Conservation (phyloP, 2,888 invertebrate species). For the Thelaira solivaga region DNA sequence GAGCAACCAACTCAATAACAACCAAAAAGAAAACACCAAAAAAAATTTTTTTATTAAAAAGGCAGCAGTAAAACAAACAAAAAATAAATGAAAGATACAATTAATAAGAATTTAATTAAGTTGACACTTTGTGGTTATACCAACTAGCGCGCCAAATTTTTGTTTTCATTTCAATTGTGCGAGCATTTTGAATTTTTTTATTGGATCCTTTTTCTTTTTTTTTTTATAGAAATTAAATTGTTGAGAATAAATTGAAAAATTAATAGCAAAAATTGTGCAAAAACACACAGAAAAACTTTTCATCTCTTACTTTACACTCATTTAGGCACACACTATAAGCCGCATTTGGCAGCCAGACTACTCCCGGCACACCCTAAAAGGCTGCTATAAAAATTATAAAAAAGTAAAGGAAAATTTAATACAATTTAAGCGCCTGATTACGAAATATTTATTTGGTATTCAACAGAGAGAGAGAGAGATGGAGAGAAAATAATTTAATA, state of each 20-base stretch:
- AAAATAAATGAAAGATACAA: conserved; percentile 23
- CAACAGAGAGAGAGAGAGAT: too few relatives aligned
- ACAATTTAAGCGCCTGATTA: conserved; percentile 33
- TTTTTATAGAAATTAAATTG: conserved; percentile 8
- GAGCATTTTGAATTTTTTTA: not conserved
- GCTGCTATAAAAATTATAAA: conserved; percentile 31
- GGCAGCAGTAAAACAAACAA: not conserved
- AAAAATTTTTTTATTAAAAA: too few relatives aligned
- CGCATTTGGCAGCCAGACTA: conserved; percentile 28
- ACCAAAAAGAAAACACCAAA: too few relatives aligned
- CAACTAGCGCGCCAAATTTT: conserved; percentile 29
- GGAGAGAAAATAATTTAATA: conserved; percentile 17
- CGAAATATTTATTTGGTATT: conserved; percentile 21
- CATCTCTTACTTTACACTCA: too few relatives aligned
- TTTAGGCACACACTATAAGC: not conserved
- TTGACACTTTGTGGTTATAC: conserved; percentile 52
- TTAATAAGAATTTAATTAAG: conserved; percentile 61
- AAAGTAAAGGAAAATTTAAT: conserved; percentile 52
- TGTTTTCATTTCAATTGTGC: conserved; percentile 1
- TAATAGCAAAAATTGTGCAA: conserved; percentile 24
- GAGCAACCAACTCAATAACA: conserved; percentile 6
- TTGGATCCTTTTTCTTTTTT: not conserved
- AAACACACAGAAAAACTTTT: too few relatives aligned
- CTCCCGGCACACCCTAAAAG: conserved; percentile 45
- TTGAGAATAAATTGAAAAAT: conserved; percentile 40